Conservation (phyloP, 2,797 vertebrate genomes). For the Aulostomus chinensis region DNA sequence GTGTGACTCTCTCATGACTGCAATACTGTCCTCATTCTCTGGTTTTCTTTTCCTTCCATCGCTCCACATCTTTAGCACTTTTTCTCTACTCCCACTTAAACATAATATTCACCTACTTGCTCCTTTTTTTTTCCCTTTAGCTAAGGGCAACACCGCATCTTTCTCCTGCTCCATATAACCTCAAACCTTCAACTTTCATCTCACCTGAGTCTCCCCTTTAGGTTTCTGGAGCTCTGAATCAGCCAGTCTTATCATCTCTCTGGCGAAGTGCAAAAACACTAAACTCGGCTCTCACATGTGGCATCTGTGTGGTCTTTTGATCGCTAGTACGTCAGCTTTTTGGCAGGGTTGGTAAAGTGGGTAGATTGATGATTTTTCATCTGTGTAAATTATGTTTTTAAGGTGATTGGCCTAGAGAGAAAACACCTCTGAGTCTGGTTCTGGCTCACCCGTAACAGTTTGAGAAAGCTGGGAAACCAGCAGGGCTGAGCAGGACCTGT, state of each 20-base stretch:
- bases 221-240: constrained; percentile 16
- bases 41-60: no score
- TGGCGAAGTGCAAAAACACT: constrained; percentile 36
- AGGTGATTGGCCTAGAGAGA: neutral
- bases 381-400: neutral
- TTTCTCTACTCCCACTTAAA: constrained; percentile 20
- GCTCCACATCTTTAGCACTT: constrained; percentile 11
- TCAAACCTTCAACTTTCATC: constrained; percentile 41
- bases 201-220: constrained; percentile 16
- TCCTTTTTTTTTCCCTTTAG: constrained; percentile 32
- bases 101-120: constrained; percentile 20
- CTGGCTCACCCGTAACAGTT: no score
- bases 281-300: constrained; percentile 48
- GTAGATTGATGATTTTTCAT: neutral
- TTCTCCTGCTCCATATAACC: constrained; percentile 33
- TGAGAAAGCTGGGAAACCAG: no score
- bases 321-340: constrained; percentile 3
- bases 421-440: neutral
- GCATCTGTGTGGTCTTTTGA: constrained; percentile 1
- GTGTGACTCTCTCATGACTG: constrained; percentile 6
- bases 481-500: no score
- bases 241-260: constrained; percentile 26
- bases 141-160: constrained; percentile 26
- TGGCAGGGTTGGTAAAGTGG: constrained; percentile 1
- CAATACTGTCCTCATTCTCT: constrained; percentile 5